phyloP scores from a whole-genome alignment of 2,113 vertebrate species.

The Galeopterus variegatus region DNA sequence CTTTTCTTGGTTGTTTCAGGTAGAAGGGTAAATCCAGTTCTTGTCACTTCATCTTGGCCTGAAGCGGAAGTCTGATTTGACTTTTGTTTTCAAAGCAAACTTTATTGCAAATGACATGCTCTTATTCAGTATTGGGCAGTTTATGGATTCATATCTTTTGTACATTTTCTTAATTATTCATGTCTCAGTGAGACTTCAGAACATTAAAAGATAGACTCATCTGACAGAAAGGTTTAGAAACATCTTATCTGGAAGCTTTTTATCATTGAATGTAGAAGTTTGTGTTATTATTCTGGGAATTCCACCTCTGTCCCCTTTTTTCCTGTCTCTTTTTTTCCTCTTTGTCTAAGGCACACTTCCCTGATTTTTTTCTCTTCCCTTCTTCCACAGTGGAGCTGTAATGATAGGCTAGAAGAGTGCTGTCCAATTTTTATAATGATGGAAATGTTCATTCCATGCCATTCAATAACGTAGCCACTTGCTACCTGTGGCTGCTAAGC shows the following conservation, averaged over 20 bases:
- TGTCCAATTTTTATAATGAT: background rate
- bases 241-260: background rate
- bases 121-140: background rate
- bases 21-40: no score
- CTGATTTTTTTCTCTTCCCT: background rate
- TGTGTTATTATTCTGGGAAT: background rate
- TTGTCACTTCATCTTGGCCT: background rate
- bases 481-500: background rate
- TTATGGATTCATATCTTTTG: slow-evolving; percentile 1
- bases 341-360: background rate
- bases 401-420: background rate
- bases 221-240: background rate
- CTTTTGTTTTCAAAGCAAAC: background rate
- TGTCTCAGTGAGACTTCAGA: background rate
- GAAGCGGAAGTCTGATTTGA: background rate
- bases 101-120: background rate
- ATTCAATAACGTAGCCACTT: background rate
- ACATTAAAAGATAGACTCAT: background rate
- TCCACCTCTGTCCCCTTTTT: background rate
- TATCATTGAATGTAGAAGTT: background rate
- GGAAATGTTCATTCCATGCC: background rate
- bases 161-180: background rate
- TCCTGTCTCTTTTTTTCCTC: no score
- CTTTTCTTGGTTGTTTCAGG: background rate
- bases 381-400: background rate